Base-by-base conservation (phyloP, 1,140 invertebrate genomes). In the Drosophila lacertosa region DNA sequence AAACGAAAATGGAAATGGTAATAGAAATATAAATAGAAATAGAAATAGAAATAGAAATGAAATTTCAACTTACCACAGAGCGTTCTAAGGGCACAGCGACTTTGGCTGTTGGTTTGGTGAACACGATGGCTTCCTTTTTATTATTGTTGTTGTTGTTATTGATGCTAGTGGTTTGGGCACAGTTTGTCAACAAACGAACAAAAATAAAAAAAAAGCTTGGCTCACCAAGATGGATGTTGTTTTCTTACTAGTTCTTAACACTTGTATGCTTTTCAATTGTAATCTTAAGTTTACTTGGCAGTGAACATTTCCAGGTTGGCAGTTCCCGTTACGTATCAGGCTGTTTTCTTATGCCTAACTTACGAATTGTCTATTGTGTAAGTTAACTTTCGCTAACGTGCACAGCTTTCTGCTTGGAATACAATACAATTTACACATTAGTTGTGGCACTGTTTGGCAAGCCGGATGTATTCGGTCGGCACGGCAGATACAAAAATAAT, bases 51-150 rank as follows among this genome's bases (percentile, higher is more conserved):
- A 74, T 77, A 57, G 55, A 77, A 78, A 79, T 74, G 77, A 74
- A 82, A 78, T 82, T 74, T 86, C 81, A 86, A 86, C 81, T 84
- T 81, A 84, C 81, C 81, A 74, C 54, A 71, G 45, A 51, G 53
- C 37, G 54, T 60, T 47, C 37, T 22, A 1, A 13, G 18, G 15
- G 24, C 15, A 39, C 35, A 24, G 45, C 33, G 37, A 35, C 71
- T 57, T 60, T 78, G 62, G 72, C 67, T 11, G 44, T 35, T 42
- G 15, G 20, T n/a, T n/a, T n/a, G n/a, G n/a, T n/a, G 54, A 54
- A 51, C 44, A 72, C 66, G 64, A 58, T 65, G 63, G 20, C 47
- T 13, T 40, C 47, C 42, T 51, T 22, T 51, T 18, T 39, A 44
- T 45, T 45, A 10, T 15, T 13, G n/a, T 48, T 54, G 39, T 6